These are phyloP conservation scores for Temnothorax ravouxi DNA, from an alignment of 2,888 invertebrate species.

Conservation along the genomic window DNA sequence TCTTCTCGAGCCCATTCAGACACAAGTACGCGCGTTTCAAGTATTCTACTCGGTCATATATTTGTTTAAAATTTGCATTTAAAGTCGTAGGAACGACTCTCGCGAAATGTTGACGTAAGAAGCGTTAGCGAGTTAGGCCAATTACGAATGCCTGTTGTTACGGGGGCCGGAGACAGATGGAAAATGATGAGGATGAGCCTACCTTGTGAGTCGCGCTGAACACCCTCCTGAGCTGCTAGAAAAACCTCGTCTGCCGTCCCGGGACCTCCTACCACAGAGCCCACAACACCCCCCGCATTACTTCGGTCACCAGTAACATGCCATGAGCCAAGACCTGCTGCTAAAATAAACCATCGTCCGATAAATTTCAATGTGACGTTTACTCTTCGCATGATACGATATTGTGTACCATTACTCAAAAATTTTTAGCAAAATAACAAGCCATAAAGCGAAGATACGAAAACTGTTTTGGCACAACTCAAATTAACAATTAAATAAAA, in stretches of 20 bases:
- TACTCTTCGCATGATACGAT: background rate
- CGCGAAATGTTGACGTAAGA: constrained; percentile 3
- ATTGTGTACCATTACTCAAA: background rate
- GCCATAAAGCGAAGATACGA: background rate
- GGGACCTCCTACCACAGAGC: constrained; percentile 82
- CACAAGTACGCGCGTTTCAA: constrained; percentile 18
- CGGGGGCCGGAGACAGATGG: constrained; percentile 80
- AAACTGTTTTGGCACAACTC: background rate
- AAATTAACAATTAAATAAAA: background rate
- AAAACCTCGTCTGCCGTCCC: constrained; percentile 91
- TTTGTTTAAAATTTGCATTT: constrained; percentile 8
- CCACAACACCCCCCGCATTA: constrained; percentile 87
- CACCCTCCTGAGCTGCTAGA: constrained; percentile 93
- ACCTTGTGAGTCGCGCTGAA: constrained; percentile 97
- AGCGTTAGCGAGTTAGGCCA: background rate
- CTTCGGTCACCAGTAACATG: constrained; percentile 93
- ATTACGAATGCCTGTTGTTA: constrained; percentile 83
- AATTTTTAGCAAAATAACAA: background rate
- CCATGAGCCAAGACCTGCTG: constrained; percentile 94
- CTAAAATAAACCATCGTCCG: constrained; percentile 65
- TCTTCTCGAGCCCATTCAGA: constrained; percentile 45
- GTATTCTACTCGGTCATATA: background rate
- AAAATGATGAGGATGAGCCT: constrained; percentile 89
- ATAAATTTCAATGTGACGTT: background rate
- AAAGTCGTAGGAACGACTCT: background rate